Evolutionary conservation across 2,113 vertebrate species (phyloP).

Genomic region (human (Homo sapiens)): GRCh38 chr1:49029001-49029500

Average conservation of each 20-base stretch:
- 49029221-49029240: background rate
- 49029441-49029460: background rate
- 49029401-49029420: background rate
- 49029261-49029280: background rate
- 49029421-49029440: background rate
- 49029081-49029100: background rate
- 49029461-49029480: background rate
- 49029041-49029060: background rate
- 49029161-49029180: background rate
- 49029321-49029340: background rate
- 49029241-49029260: background rate
- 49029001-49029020: background rate
- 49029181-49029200: background rate
- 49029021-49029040: background rate
- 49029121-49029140: background rate
- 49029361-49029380: background rate
- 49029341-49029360: background rate
- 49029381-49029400: background rate
- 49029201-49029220: background rate
- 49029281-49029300: background rate
- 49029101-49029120: background rate
- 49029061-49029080: background rate
- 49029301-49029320: background rate
- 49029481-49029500: background rate
- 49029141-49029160: background rate